Evolutionary conservation across 2,888 invertebrate species (phyloP), one percentile per base, ranked within the genome.

Genomic region (Cephus runcator): DNA sequence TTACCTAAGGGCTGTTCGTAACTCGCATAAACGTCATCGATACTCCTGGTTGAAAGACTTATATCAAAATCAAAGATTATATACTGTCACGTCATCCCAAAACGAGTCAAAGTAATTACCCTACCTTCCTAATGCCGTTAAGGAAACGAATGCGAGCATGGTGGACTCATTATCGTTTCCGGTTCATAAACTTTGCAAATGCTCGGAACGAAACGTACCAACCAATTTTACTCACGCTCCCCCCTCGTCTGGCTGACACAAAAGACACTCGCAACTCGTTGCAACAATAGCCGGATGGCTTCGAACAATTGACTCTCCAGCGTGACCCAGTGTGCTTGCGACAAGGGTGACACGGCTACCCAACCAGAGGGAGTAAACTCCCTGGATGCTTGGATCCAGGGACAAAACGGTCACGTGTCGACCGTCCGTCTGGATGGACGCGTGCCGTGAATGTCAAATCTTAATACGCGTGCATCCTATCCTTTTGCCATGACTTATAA

Each of bases 351-450:
- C 31, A 56, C 73, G 68, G n/a, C 69, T 40, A 74, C 74, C 75
- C n/a, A 77, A 77, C 73, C 76, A 12, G 15, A n/a, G 34, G 23
- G 12, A 56, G 69, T n/a, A 75, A 69, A 35, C 68, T 69, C n/a
- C 68, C 80, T 69, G n/a, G 75, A 34, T 31, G 31, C 69, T 34
- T 34, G 33, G 69, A 68, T 34, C 34, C 81, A 81, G 82, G 82
- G 79, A 85, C 87, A 88, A 89, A 88, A 88, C 86, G 87, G 86
- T 89, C 89, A 89, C 88, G 89, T 86, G 88, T 86, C 85, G 84
- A 82, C 82, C 85, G 86, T 88, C 85, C 85, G 86, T 88, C 86
- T 81, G 82, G 83, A 82, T 77, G 79, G 79, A 83, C 86, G 86
- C 88, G 87, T 88, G 89, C 83, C 85, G 77, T 83, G 89, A 88